A percentile compares a stretch with the other conserved stretches of the same genome.
Evolutionary conservation across 2,797 vertebrate species (phyloP).

Genomic region (Poliocrania exsul): DNA sequence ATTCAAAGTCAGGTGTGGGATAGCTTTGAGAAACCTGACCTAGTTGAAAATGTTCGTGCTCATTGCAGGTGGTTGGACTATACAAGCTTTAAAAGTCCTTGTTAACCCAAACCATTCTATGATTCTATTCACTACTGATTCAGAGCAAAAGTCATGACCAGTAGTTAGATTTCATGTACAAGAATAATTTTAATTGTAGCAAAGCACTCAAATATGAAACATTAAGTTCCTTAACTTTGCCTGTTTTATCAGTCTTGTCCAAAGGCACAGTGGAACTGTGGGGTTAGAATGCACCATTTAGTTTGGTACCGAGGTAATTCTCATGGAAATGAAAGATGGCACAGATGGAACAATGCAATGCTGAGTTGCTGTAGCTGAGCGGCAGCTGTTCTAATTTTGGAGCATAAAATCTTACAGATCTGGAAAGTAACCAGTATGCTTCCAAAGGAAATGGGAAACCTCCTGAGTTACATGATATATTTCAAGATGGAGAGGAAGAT

Average conservation of each 20-base stretch:
- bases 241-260: background rate
- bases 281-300: background rate
- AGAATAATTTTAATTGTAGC: background rate
- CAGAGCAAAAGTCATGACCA: background rate
- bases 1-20: background rate
- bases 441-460: background rate
- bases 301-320: background rate
- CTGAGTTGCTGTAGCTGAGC: background rate
- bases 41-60: background rate
- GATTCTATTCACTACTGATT: background rate
- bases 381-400: background rate
- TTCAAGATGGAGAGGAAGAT: background rate
- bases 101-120: background rate
- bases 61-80: background rate
- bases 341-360: background rate
- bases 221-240: background rate
- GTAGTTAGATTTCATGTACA: background rate
- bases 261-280: background rate
- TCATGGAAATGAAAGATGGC: background rate
- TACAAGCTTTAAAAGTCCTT: background rate
- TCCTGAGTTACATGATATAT: background rate
- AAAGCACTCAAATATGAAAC: background rate
- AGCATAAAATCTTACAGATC: background rate
- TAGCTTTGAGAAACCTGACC: background rate
- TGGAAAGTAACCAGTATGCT: background rate